Percentiles rank a stretch among this genome's conserved stretches.
These are phyloP conservation scores for Agapornis canus DNA, from an alignment of 2,797 vertebrate genomes.

Conservation along the genomic window DNA sequence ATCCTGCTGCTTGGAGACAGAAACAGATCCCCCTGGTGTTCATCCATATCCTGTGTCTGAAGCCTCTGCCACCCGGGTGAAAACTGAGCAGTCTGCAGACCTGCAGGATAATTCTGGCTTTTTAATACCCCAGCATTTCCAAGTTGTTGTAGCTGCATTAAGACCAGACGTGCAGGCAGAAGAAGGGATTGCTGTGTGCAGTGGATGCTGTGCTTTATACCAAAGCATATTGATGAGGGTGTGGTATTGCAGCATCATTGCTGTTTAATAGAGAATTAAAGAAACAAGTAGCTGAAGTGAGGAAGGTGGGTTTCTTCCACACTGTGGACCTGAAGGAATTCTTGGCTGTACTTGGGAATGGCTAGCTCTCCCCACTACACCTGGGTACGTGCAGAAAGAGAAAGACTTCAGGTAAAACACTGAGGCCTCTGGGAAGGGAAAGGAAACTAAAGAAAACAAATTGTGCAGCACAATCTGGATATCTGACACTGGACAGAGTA, in stretches of 20 bases:
- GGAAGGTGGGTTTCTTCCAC: neutral
- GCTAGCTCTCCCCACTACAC: neutral
- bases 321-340: neutral
- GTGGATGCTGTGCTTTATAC: neutral
- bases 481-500: neutral
- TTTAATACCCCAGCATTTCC: neutral
- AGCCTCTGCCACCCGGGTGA: neutral
- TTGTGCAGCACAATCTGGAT: neutral
- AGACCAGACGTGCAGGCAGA: neutral
- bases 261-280: neutral
- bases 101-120: neutral
- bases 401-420: neutral
- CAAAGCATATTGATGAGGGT: neutral
- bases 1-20: neutral
- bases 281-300: neutral
- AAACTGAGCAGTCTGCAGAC: neutral
- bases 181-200: neutral
- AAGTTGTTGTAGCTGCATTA: neutral
- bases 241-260: accelerated
- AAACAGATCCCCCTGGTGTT: neutral
- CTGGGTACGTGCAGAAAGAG: neutral
- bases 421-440: neutral
- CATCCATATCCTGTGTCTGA: neutral
- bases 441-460: neutral
- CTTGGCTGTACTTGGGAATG: neutral